Evolutionary conservation across 2,888 invertebrate species (phyloP).

Genomic region (Pachymerium ferrugineum): DNA sequence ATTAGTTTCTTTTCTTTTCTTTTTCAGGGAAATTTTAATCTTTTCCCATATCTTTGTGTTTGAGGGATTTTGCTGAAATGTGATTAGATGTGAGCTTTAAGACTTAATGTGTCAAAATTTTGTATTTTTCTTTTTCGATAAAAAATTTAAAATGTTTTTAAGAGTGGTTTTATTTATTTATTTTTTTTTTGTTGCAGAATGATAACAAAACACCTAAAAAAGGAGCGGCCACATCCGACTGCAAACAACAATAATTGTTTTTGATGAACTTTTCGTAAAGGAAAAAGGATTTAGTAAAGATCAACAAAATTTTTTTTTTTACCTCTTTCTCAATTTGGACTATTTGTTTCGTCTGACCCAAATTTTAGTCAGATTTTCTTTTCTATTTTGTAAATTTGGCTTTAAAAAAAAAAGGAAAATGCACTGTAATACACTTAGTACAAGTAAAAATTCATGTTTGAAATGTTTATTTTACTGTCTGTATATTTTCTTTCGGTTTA

Average conservation of each 20-base stretch:
- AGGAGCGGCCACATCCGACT: neutral
- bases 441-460: slow-evolving; percentile 2
- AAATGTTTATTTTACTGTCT: neutral
- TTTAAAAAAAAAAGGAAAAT: neutral
- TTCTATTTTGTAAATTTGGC: neutral
- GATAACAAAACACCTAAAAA: slow-evolving; percentile 17
- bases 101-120: no score
- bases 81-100: no score
- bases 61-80: no score
- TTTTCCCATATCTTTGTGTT: no score
- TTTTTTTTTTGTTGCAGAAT: neutral
- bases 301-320: neutral
- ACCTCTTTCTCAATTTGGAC: neutral
- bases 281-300: neutral
- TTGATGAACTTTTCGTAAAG: neutral
- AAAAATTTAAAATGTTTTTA: neutral
- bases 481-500: neutral
- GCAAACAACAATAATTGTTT: slow-evolving; percentile 31
- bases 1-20: no score
- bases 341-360: neutral
- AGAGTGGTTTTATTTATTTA: neutral
- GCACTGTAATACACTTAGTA: neutral
- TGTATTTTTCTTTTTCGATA: no score
- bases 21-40: neutral
- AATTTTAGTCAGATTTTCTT: neutral